A percentile compares a stretch with the other conserved stretches of the same genome.
phyloP scores from a whole-genome alignment of 2,113 vertebrate genomes.

The Seriola dumerili region DNA sequence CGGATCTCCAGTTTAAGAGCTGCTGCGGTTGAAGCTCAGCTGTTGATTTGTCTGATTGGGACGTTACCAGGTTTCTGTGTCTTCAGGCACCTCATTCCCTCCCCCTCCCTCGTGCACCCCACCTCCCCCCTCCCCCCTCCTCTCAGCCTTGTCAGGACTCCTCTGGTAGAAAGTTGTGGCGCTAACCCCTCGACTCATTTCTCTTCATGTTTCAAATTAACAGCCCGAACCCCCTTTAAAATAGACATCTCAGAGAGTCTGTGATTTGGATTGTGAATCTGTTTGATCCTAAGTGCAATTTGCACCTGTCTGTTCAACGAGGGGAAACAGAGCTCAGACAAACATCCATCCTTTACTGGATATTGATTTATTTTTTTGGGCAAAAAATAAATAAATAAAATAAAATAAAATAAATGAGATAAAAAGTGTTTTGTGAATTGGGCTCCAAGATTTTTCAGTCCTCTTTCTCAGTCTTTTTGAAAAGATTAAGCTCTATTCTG shows the following conservation, averaged over 20 bases:
- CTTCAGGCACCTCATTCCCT: slow-evolving; percentile 48
- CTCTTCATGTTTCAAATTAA: slow-evolving; percentile 30
- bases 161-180: neutral
- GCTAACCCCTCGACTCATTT: neutral
- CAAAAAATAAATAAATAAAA: neutral
- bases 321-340: neutral
- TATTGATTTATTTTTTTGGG: slow-evolving; percentile 35
- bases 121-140: neutral
- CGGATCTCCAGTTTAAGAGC: slow-evolving; percentile 29
- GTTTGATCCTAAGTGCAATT: slow-evolving; percentile 28
- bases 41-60: slow-evolving; percentile 37
- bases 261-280: slow-evolving; percentile 6
- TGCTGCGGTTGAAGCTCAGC: neutral
- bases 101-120: too few relatives aligned
- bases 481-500: slow-evolving; percentile 47
- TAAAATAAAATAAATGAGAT: neutral
- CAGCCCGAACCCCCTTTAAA: neutral
- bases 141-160: neutral
- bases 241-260: slow-evolving; percentile 7
- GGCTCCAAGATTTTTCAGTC: slow-evolving; percentile 26
- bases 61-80: neutral
- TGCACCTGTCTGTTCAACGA: neutral
- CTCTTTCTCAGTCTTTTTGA: slow-evolving; percentile 30
- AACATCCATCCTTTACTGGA: neutral
- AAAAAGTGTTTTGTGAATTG: slow-evolving; percentile 22